Evolutionary conservation across 2,888 invertebrate genomes (phyloP), one percentile per base, ranked within the genome.

Genomic region (Meloe dianella): DNA sequence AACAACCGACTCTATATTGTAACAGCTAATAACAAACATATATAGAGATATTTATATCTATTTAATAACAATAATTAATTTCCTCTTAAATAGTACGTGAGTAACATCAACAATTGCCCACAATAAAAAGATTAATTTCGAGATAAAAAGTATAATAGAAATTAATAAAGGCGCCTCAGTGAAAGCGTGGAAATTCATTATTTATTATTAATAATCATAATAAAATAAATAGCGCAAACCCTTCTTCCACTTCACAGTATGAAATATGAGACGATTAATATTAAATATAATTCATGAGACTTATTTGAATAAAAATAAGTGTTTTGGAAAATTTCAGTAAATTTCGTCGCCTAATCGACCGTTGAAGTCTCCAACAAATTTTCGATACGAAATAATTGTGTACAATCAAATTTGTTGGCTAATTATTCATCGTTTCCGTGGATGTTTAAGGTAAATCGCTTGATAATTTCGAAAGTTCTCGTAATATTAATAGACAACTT

Each of bases 1-100:
- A 67, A 70, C 7, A 64, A 71, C 17, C 35, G 35, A 35, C 14
- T 35, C 2, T 35, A 4, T 4, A 14, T 35, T 14, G 14, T 35
- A 7, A 41, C 1, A 41, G 7, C 1, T 35, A 47, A 47, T 8
- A 9, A 47, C 3, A 47, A 41, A n/a, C n/a, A n/a, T n/a, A n/a
- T n/a, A n/a, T n/a, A n/a, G n/a, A n/a, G n/a, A n/a, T n/a, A n/a
- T n/a, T n/a, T n/a, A n/a, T n/a, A n/a, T n/a, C n/a, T n/a, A n/a
- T 47, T 38, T 38, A 20, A 9, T 1, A 14, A 35, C 5, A 35
- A 35, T 35, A 35, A 35, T 35, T 35, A 12, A 14, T 35, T 35
- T 14, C 14, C 14, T 35, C 14, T 35, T 3, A 35, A 35, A n/a
- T n/a, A n/a, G n/a, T n/a, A n/a, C 9, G 7, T 14, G 35, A 14